Evolutionary conservation across 2,888 invertebrate genomes (phyloP), one percentile per base, ranked within the genome.

Genomic region (Danaus chrysippus): DNA sequence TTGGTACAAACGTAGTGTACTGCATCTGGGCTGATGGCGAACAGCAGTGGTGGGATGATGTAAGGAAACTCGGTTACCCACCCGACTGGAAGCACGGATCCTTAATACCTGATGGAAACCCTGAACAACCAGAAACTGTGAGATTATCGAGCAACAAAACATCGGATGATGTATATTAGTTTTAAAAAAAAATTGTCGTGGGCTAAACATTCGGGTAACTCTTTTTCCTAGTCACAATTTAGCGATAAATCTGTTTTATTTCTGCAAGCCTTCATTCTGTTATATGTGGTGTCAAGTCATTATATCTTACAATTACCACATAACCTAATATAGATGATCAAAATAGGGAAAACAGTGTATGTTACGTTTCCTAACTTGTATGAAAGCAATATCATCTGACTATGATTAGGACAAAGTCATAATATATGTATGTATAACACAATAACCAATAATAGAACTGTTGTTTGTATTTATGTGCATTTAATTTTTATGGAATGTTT

Each of bases 31-130:
- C 94, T 0, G 94, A 94, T 61, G 95, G 94, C 0, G 93, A 95
- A 63, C 93, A 94, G 52, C 94, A 95, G 71, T 92, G 92, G 76
- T 96, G 95, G 95, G 94, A 95, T 73, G 92, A 93, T 68, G 92
- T 92, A 1, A 78, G 91, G 9, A 84, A 88, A 61, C 85, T 81
- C 62, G 91, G 90, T 1, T 89, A 89, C 64, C 91, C 89, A 0
- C 73, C 77, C 0, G 82, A 76, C 17, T 89, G 88, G 87, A 87
- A 83, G 56, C 84, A 89, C 43, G 90, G 90, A 0, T 65, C 86
- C 0, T 67, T 91, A 3, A 71, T 76, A 56, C 68, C 60, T 6
- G 82, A 82, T n/a, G 73, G 74, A 1, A 76, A 73, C 3, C 72
- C 76, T 0, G 79, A 78, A 63, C 76, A 77, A 66, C 78, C 82